Evolutionary conservation across 2,113 vertebrate species (phyloP), one percentile per base, ranked within the genome.

Genomic region (Siphamia tubifer): DNA sequence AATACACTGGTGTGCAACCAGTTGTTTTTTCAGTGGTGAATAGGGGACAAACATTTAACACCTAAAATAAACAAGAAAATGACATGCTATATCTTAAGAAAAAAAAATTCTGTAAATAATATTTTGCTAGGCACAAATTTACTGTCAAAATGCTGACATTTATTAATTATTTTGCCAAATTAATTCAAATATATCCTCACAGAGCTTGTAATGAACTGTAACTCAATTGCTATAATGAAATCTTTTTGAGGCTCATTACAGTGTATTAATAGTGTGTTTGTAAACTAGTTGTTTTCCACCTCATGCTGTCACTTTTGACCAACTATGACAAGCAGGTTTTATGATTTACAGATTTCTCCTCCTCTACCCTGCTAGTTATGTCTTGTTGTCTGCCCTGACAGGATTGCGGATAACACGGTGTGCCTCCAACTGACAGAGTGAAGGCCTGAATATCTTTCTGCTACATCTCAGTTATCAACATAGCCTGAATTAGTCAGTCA

Each of bases 401-500:
- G 67, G 61, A 42, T 65, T 64, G 56, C 48, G 16, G 52, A 70
- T 68, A 78, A 77, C 44, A 43, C 77, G 23, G 54, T 40, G 61
- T 11, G 45, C 57, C 40, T 75, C 45, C 44, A 30, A 31, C 79
- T 81, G 87, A 81, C 81, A 72, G 49, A 80, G 44, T 30, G 76
- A 81, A 82, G 54, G 71, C 68, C 81, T n/a, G 34, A 63, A 44
- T 81, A 49, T 84, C 48, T 57, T 51, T 53, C 68, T 53, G 54
- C 71, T 74, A 68, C 27, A 13, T 76, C 81, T 84, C 82, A 42
- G 76, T 87, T 85, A 82, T 77, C 67, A 64, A 10, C 20, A 2
- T 63, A 73, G 55, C 58, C 77, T 68, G 80, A 82, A 76, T 85
- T 83, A 87, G 70, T 79, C 83, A 65, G 74, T 84, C 78, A 69